phyloP scores from a whole-genome alignment of 1,140 invertebrate species.

The Drosophila azteca region DNA sequence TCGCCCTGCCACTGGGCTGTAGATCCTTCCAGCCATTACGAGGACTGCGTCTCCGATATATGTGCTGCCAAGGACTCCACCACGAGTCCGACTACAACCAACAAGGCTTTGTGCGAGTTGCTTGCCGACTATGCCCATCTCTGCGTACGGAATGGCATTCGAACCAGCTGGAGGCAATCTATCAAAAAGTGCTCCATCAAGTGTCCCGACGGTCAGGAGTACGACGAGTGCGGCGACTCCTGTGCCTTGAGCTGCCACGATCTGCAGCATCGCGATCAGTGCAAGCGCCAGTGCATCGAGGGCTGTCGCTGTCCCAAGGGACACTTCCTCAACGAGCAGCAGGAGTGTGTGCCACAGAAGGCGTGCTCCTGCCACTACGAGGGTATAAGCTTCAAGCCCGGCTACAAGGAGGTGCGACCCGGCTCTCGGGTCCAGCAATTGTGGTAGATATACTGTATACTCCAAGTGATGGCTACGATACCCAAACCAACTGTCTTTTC shows the following conservation, averaged over 20 bases:
- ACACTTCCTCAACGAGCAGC: constrained; percentile 88
- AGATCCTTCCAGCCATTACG: constrained; percentile 90
- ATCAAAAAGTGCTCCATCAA: constrained; percentile 87
- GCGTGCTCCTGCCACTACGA: constrained; percentile 91
- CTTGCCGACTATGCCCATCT: constrained; percentile 91
- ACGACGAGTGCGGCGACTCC: constrained; percentile 90
- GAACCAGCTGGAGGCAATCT: constrained; percentile 90
- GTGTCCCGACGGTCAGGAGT: constrained; percentile 85
- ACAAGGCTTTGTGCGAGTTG: constrained; percentile 91
- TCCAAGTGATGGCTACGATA: constrained; percentile 82
- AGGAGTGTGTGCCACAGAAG: constrained; percentile 90
- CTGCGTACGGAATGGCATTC: constrained; percentile 89
- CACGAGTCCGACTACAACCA: constrained; percentile 73
- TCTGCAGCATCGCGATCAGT: constrained; percentile 79
- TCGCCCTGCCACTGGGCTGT: constrained; percentile 91
- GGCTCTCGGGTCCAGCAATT: constrained; percentile 63
- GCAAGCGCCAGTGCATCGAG: constrained; percentile 88
- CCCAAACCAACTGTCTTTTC: constrained; percentile 85
- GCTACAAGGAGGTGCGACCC: constrained; percentile 89
- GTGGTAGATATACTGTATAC: too few relatives aligned
- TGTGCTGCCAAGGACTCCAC: constrained; percentile 88
- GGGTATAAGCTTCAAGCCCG: constrained; percentile 89
- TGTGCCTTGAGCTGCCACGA: constrained; percentile 90
- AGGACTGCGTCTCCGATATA: constrained; percentile 93
- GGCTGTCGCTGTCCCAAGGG: constrained; percentile 94